These are phyloP conservation scores for Glossophaga mutica DNA, from an alignment of 2,797 vertebrate genomes.

Conservation along the genomic window DNA sequence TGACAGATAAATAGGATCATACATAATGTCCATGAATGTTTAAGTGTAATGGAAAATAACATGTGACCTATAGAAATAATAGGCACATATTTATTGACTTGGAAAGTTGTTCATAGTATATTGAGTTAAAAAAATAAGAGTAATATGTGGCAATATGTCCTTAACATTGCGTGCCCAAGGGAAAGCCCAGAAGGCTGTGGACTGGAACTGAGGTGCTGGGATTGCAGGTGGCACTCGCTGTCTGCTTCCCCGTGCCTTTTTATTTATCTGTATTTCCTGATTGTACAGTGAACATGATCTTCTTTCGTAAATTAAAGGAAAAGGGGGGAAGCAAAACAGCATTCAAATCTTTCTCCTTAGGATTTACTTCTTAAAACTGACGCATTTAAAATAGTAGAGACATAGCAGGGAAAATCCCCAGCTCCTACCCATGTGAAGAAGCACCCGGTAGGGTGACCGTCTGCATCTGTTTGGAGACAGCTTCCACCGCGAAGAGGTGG, in stretches of 20 bases:
- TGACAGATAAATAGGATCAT: neutral
- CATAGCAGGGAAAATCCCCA: neutral
- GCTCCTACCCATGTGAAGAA: neutral
- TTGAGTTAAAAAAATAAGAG: neutral
- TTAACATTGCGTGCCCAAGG: neutral
- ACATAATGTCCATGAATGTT: neutral
- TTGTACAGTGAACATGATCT: neutral
- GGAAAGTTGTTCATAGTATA: neutral
- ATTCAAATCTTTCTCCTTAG: neutral
- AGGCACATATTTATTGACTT: neutral
- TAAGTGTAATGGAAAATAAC: neutral
- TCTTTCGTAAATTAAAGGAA: neutral
- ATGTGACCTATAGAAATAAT: neutral
- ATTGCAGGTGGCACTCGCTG: neutral
- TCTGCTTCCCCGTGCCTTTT: constrained; percentile 1
- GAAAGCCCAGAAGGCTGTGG: neutral
- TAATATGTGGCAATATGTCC: neutral
- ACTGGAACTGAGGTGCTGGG: neutral
- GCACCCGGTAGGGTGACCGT: neutral
- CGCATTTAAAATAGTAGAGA: neutral
- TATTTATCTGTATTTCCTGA: neutral
- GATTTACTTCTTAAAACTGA: constrained; percentile 22
- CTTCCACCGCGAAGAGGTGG: neutral
- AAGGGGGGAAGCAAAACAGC: neutral
- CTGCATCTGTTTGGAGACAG: neutral